Conservation (phyloP, 2,888 invertebrate genomes). For the Heliconius sara region DNA sequence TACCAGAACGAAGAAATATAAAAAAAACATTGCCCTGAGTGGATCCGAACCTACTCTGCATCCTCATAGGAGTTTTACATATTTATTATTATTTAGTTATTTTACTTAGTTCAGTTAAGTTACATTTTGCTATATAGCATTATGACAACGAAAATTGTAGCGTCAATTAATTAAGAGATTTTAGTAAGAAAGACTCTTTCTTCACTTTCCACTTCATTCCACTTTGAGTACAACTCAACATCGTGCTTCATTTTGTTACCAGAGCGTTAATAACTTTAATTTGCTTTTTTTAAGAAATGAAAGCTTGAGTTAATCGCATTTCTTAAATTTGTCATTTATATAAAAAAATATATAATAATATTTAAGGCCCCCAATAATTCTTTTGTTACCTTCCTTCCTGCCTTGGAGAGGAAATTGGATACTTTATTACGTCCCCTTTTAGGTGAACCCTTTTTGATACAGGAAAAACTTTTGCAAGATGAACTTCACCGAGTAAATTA, state of each 20-base stretch:
- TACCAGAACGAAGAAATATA: not conserved
- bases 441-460: constrained; percentile 39
- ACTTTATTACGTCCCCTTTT: constrained; percentile 46
- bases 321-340: not conserved
- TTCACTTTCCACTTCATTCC: not conserved
- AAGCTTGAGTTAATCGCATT: too few relatives aligned
- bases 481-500: constrained; percentile 37
- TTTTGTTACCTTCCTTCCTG: constrained; percentile 40
- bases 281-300: too few relatives aligned
- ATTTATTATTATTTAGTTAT: too few relatives aligned
- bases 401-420: constrained; percentile 47
- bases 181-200: too few relatives aligned
- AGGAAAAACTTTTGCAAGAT: constrained; percentile 41
- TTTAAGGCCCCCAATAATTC: constrained; percentile 36
- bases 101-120: too few relatives aligned
- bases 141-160: too few relatives aligned
- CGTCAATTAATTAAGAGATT: too few relatives aligned
- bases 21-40: not conserved
- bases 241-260: not conserved
- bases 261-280: not conserved
- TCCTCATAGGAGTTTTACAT: too few relatives aligned
- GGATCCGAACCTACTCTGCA: not conserved
- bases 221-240: not conserved
- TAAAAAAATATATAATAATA: constrained; percentile 13
- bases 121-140: too few relatives aligned